phyloP scores from a whole-genome alignment of 2,888 invertebrate species.

The Falcaria lacertinaria region DNA sequence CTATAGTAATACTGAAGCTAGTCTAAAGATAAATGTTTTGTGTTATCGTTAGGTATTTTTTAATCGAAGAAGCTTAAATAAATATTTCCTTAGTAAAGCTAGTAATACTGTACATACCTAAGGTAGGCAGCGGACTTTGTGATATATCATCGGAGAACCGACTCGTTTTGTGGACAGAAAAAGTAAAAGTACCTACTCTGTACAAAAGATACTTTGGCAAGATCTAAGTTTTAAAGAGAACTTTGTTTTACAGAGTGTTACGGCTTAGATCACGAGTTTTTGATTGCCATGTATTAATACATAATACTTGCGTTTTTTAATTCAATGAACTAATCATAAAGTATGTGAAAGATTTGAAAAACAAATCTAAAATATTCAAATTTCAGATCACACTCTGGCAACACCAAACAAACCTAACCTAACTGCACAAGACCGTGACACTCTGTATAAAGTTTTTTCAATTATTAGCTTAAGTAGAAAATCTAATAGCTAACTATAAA shows the following conservation, averaged over 20 bases:
- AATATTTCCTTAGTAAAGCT: conserved; percentile 71
- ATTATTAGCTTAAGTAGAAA: conserved; percentile 17
- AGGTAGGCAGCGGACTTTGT: conserved; percentile 51
- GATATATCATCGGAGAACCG: conserved; percentile 24
- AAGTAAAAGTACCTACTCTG: conserved; percentile 44
- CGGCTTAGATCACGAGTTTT: no score
- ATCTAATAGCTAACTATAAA: conserved; percentile 38
- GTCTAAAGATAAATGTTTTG: not conserved
- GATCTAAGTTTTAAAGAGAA: conserved; percentile 35
- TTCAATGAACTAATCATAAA: no score
- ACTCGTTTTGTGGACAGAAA: conserved; percentile 18
- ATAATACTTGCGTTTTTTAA: no score
- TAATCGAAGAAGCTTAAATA: conserved; percentile 9
- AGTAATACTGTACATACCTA: conserved; percentile 77
- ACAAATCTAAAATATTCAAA: no score
- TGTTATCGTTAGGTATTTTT: not conserved
- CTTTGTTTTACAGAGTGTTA: not conserved
- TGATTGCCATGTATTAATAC: no score
- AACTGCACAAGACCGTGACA: conserved; percentile 3
- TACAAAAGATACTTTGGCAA: conserved; percentile 70
- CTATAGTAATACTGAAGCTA: no score
- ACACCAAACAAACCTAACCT: conserved; percentile 19
- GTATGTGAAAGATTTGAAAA: no score
- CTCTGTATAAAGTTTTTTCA: not conserved
- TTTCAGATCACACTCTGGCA: not conserved